Conservation (phyloP, 2,113 vertebrate species). For the Tupaia chinensis region DNA sequence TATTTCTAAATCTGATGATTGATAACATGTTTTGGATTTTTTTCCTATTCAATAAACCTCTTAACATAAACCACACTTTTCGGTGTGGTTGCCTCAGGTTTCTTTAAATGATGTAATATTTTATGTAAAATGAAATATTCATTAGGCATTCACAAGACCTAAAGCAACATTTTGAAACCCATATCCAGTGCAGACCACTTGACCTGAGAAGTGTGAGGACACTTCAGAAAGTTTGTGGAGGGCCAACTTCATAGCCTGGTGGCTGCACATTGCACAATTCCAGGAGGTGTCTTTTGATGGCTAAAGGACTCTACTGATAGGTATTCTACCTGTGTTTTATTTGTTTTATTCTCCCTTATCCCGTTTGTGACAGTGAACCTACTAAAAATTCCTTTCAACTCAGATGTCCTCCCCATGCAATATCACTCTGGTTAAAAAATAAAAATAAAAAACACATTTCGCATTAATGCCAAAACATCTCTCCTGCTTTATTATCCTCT, state of each 20-base stretch:
- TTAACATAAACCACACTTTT: constrained; percentile 34
- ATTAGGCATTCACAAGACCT: constrained; percentile 13
- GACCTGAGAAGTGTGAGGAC: background rate
- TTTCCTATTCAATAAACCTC: background rate
- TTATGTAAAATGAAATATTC: constrained; percentile 35
- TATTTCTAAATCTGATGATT: background rate
- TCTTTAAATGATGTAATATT: constrained; percentile 56
- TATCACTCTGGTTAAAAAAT: constrained; percentile 56
- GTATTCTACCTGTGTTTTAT: constrained; percentile 73
- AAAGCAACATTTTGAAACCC: constrained; percentile 27
- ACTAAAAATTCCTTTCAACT: constrained; percentile 84
- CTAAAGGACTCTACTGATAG: background rate
- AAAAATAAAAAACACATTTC: constrained; percentile 75
- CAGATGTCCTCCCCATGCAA: constrained; percentile 70
- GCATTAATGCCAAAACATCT: constrained; percentile 78
- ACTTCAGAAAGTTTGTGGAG: background rate
- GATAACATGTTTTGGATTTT: background rate
- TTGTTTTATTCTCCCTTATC: constrained; percentile 82
- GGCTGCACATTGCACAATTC: background rate
- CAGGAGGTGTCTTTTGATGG: background rate
- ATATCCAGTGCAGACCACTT: background rate
- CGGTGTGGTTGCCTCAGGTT: constrained; percentile 23
- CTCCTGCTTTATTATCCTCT: constrained; percentile 78
- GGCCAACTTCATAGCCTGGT: background rate
- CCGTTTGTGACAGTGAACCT: constrained; percentile 81